phyloP scores from a whole-genome alignment of 2,888 invertebrate genomes.

The Salticus scenicus region DNA sequence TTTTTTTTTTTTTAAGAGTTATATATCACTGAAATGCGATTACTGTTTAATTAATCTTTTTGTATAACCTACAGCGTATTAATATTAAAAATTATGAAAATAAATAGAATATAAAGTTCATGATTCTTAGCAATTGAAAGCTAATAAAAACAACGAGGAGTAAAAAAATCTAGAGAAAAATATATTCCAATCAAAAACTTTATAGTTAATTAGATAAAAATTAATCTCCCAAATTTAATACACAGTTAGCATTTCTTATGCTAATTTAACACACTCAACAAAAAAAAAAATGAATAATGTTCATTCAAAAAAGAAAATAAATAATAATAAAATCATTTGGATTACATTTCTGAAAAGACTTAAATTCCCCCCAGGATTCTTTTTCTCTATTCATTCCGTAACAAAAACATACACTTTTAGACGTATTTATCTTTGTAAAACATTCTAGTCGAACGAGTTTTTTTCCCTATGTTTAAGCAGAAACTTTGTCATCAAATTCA shows the following conservation, averaged over 20 bases:
- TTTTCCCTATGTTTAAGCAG: background rate
- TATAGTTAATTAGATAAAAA: background rate
- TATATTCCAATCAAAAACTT: background rate
- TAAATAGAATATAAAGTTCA: no score
- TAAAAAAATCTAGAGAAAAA: no score
- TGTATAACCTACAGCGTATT: no score
- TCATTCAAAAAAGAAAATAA: background rate
- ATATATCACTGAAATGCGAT: no score
- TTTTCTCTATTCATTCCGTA: background rate
- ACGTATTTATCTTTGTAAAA: background rate
- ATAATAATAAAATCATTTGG: background rate
- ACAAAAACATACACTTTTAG: background rate
- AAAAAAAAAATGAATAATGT: background rate
- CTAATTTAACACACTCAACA: background rate
- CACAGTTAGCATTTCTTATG: background rate
- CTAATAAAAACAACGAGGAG: no score
- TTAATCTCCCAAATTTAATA: background rate
- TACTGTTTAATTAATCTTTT: no score
- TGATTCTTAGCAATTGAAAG: no score
- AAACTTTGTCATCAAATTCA: conserved; percentile 6
- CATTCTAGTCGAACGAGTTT: conserved; percentile 3
- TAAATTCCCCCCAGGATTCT: background rate
- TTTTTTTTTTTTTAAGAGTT: no score
- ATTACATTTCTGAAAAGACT: background rate
- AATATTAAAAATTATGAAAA: no score